Conservation (phyloP, 2,888 invertebrate species). For the Aphidius colemani region DNA sequence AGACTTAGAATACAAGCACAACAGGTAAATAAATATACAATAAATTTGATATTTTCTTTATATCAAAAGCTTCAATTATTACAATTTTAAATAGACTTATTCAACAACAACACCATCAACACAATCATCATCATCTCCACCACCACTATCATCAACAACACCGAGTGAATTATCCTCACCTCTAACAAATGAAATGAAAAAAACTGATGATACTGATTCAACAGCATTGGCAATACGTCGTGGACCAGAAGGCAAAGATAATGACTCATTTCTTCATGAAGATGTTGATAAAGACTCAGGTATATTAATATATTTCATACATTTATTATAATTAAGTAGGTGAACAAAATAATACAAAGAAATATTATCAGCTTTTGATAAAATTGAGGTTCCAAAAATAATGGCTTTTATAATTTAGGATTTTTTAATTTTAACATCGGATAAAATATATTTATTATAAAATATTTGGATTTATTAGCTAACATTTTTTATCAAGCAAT, state of each 20-base stretch:
- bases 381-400: not conserved
- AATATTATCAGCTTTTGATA: slow-evolving; percentile 13
- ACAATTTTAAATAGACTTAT: slow-evolving; percentile 42
- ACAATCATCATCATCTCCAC: slow-evolving; percentile 19
- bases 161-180: slow-evolving; percentile 38
- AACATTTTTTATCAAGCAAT: slow-evolving; percentile 17
- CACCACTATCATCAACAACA: slow-evolving; percentile 38
- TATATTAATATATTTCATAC: slow-evolving; percentile 50
- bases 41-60: not conserved
- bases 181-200: slow-evolving; percentile 43
- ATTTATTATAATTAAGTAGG: slow-evolving; percentile 56
- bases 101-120: not conserved
- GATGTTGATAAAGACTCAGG: slow-evolving; percentile 65
- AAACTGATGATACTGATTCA: slow-evolving; percentile 48
- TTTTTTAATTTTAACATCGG: not conserved
- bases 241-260: slow-evolving; percentile 83
- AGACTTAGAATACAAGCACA: slow-evolving; percentile 71
- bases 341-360: slow-evolving; percentile 29
- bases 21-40: slow-evolving; percentile 55
- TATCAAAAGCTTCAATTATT: not conserved
- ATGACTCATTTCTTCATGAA: slow-evolving; percentile 70
- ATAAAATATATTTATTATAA: too few species aligned
- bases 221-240: slow-evolving; percentile 62
- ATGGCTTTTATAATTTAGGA: not conserved
- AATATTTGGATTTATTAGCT: slow-evolving; percentile 16